Conservation (phyloP, 2,797 vertebrate species). For the Crypturellus tataupa region DNA sequence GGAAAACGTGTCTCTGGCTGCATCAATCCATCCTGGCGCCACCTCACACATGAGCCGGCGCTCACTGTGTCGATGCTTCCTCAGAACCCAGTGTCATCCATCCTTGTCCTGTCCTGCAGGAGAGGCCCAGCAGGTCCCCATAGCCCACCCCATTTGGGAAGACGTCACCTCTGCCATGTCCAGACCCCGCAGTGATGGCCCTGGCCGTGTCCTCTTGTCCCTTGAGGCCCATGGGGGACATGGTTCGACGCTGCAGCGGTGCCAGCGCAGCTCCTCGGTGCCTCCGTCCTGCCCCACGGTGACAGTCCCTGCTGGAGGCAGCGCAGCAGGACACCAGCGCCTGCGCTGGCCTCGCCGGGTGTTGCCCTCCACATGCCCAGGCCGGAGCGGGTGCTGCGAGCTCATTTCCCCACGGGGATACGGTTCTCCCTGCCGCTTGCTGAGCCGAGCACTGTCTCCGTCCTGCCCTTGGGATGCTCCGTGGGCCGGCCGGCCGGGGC, state of each 20-base stretch:
- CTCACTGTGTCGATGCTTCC: neutral
- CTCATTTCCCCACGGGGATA: slow-evolving; percentile 61
- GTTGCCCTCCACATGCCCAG: fast-evolving
- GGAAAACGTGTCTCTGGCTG: fast-evolving
- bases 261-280: fast-evolving
- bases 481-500: neutral
- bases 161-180: neutral
- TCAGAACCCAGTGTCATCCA: neutral
- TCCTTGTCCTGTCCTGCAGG: slow-evolving; percentile 12
- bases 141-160: neutral
- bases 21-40: neutral
- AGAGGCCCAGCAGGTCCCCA: neutral
- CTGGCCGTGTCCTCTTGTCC: neutral
- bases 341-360: neutral
- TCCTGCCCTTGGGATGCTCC: slow-evolving; percentile 1
- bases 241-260: neutral
- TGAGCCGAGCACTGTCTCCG: neutral
- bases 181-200: neutral
- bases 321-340: neutral
- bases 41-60: neutral
- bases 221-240: neutral
- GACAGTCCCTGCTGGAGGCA: neutral
- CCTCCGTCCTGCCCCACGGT: neutral
- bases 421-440: neutral
- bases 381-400: neutral